These are phyloP conservation scores for Geodia barretti DNA, from an alignment of 37 sponge, comb jelly and placozoan species.

Conservation along the genomic window DNA sequence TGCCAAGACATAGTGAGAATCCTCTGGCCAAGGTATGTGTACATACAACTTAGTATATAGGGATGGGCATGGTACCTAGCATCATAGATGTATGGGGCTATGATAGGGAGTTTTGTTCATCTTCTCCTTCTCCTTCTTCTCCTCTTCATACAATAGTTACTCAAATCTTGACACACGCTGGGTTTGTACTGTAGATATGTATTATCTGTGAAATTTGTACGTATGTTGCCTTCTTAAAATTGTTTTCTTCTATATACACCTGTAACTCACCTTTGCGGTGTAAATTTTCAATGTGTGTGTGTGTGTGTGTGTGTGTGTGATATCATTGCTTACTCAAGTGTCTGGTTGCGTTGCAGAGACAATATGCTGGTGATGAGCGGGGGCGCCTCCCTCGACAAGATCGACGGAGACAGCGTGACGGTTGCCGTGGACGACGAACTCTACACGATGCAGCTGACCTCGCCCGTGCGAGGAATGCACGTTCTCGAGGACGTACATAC, in stretches of 20 bases:
- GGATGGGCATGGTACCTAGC: no score
- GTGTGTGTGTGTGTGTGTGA: no score
- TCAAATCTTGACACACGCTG: no score
- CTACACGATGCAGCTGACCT: constrained; percentile 68
- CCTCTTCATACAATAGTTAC: no score
- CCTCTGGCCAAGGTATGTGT: constrained; percentile 78
- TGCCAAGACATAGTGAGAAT: constrained; percentile 41
- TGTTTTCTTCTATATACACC: no score
- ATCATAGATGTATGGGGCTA: no score
- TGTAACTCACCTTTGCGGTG: neutral
- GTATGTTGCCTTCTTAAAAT: no score
- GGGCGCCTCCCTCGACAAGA: constrained; percentile 51
- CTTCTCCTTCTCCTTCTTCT: neutral
- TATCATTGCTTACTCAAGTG: neutral
- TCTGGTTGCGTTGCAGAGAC: constrained; percentile 65
- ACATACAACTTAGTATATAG: no score
- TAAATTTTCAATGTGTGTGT: neutral
- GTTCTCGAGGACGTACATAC: constrained; percentile 61
- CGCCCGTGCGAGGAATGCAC: constrained; percentile 67
- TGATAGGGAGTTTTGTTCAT: no score
- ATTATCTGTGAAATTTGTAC: no score
- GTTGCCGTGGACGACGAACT: constrained; percentile 41
- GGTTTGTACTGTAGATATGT: no score
- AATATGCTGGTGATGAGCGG: constrained; percentile 70
- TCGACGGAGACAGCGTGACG: constrained; percentile 69